phyloP scores from a whole-genome alignment of 2,797 vertebrate species.

The Eulemur rubriventer region DNA sequence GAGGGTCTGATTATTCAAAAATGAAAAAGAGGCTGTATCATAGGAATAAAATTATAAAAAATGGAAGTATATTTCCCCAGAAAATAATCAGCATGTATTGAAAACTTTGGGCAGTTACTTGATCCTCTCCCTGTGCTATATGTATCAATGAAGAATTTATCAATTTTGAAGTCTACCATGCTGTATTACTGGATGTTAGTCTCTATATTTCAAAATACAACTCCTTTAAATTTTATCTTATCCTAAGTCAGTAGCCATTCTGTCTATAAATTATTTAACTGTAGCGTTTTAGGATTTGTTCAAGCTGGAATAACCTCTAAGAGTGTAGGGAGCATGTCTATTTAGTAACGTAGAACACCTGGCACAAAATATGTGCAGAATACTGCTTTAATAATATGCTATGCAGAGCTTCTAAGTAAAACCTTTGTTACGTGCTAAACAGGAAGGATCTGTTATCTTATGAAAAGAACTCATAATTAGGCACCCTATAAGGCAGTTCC shows the following conservation, averaged over 20 bases:
- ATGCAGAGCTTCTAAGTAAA: not conserved
- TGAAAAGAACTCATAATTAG: not conserved
- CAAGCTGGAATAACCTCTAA: constrained; percentile 35
- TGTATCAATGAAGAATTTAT: not conserved
- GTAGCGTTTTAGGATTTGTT: constrained; percentile 45
- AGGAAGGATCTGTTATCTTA: constrained; percentile 49
- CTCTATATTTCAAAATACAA: constrained; percentile 38
- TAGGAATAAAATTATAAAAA: not conserved
- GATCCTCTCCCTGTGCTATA: not conserved
- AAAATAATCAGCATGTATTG: not conserved
- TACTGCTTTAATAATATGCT: constrained; percentile 4
- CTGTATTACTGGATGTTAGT: not conserved
- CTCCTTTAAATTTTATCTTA: constrained; percentile 2
- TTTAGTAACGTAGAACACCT: constrained; percentile 40
- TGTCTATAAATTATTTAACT: constrained; percentile 18
- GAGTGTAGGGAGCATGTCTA: constrained; percentile 51
- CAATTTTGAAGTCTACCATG: not conserved
- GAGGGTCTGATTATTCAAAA: not conserved
- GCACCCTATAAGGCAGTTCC: not conserved
- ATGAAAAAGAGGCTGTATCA: not conserved
- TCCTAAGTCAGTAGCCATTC: not conserved
- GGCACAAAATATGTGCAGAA: constrained; percentile 16
- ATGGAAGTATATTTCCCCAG: not conserved
- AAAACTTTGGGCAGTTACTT: not conserved
- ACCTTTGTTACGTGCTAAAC: constrained; percentile 28